Base-by-base conservation (phyloP, 2,888 invertebrate genomes). In the Eupithecia vulgata region DNA sequence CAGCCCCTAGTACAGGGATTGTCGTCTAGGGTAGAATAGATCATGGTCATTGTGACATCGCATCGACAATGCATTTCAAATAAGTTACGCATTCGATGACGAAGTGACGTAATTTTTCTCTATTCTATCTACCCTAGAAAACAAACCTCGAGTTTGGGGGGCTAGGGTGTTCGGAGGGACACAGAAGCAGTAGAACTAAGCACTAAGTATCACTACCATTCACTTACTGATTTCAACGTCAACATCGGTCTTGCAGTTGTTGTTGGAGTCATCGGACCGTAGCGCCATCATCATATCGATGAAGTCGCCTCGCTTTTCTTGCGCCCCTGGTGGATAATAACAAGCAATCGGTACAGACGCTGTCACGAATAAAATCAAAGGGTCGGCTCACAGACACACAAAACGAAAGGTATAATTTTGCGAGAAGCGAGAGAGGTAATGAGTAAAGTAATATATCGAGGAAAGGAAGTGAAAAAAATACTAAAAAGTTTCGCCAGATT, bases 281-380 rank as follows among this genome's bases (percentile, higher is more conserved):
- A 95, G 80, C 1, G 95, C 89, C 89, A 95, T 92, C 90, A 95
- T 93, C 89, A 95, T 93, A 83, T 95, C 95, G 7, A 95, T 92
- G 77, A 95, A 94, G 82, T 95, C 95, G 0, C 95, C 95, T 1
- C 94, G 91, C 77, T 89, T 93, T 76, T 92, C 93, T 65, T 91
- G 91, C 30, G 81, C 86, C 8, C 91, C 93, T 94, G 84, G 4
- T 48, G 10, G 30, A 75, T 68, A 67, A 0, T 81, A 80, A 35
- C 52, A 25, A 70, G 45, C 61, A 71, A 57, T 57, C 52, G 10
- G 1, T 45, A 52, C 21, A 52, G 48, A 52, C 3, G 48, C 10
- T 12, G 3, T 21, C n/a, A 21, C 21, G 30, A n/a, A 45, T 21
- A 52, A 52, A 21, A 45, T 8, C 13, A 45, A 45, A 45, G 5